These are phyloP conservation scores for Poeciliopsis prolifica DNA, from an alignment of 2,113 vertebrate genomes.

Conservation along the genomic window DNA sequence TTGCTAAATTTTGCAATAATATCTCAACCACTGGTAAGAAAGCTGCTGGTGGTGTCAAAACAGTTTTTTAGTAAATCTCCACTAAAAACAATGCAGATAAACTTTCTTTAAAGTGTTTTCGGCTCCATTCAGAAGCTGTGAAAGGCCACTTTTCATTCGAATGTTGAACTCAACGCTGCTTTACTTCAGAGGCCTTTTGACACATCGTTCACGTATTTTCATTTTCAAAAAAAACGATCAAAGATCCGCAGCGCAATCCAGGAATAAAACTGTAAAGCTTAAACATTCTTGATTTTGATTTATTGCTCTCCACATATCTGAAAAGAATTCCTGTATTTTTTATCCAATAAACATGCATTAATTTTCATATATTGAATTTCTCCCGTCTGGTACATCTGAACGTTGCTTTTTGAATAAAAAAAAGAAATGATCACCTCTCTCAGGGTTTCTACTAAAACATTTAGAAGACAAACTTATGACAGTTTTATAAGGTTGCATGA, in stretches of 20 bases:
- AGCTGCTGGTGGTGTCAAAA: neutral
- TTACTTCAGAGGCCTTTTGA: neutral
- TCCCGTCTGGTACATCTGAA: neutral
- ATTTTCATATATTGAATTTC: neutral
- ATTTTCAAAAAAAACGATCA: neutral
- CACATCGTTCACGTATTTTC: neutral
- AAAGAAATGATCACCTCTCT: neutral
- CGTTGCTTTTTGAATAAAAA: neutral
- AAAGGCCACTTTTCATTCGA: neutral
- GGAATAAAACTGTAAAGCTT: conserved; percentile 4
- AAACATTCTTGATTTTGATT: neutral
- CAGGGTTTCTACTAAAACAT: conserved; percentile 9
- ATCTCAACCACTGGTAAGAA: neutral
- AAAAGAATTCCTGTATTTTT: neutral
- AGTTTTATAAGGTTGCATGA: conserved; percentile 12
- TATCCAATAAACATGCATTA: neutral
- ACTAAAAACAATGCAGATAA: too few relatives aligned
- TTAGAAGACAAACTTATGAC: conserved; percentile 4
- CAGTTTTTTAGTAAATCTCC: too few relatives aligned
- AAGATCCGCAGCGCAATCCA: neutral
- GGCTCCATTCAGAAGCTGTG: neutral
- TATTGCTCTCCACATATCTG: neutral
- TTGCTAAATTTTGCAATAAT: neutral
- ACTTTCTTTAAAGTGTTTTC: neutral
- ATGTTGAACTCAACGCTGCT: neutral